Conservation (phyloP, 1,140 invertebrate genomes). For the Daktulosphaira vitifoliae region DNA sequence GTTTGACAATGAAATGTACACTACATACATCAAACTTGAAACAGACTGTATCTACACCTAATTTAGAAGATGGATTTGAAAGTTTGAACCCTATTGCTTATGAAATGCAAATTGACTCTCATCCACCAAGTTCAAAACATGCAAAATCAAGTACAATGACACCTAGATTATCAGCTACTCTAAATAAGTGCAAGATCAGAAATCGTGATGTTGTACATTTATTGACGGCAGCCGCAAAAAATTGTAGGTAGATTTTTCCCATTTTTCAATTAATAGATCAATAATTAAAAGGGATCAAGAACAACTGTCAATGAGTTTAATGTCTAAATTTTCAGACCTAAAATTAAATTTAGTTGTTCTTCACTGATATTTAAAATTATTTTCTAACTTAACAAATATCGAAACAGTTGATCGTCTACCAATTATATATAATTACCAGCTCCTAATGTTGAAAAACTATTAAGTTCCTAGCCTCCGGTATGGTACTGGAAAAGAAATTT, state of each 20-base stretch:
- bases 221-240: neutral
- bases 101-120: too few species aligned
- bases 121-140: neutral
- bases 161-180: neutral
- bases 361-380: neutral
- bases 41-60: too few species aligned
- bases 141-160: neutral
- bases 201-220: conserved; percentile 4
- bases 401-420: too few species aligned
- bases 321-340: neutral
- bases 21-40: too few species aligned
- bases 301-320: neutral
- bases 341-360: neutral
- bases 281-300: neutral
- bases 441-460: too few species aligned
- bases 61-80: too few species aligned
- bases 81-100: too few species aligned
- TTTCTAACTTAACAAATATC: neutral
- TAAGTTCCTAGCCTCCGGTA: neutral
- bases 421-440: neutral
- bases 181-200: conserved; percentile 3
- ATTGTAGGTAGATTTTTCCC: neutral
- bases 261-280: neutral
- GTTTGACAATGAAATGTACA: too few species aligned
- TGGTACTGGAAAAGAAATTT: neutral